Evolutionary conservation across 2,888 invertebrate species (phyloP).

Genomic region (Phaonia tiefii): DNA sequence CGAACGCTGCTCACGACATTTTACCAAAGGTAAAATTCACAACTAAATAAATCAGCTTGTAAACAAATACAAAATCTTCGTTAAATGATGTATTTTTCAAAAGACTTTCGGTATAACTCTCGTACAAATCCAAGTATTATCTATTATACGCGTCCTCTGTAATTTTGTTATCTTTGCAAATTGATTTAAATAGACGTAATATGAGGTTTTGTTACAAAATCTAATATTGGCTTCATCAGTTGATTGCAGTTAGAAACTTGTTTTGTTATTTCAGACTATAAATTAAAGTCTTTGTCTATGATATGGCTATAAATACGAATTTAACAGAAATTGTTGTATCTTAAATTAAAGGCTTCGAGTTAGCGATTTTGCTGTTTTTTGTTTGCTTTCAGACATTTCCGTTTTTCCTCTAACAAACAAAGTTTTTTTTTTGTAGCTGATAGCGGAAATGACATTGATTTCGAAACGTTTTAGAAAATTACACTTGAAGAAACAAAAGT

Average conservation of each 20-base stretch:
- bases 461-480: not conserved
- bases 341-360: slow-evolving; percentile 14
- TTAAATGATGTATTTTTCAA: not conserved
- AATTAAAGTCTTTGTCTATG: slow-evolving; percentile 41
- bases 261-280: slow-evolving; percentile 7
- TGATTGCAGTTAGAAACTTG: slow-evolving; percentile 27
- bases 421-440: not conserved
- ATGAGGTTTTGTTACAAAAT: not conserved
- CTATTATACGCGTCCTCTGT: not conserved
- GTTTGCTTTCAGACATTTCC: slow-evolving; percentile 17
- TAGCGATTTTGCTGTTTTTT: not conserved
- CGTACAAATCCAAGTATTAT: not conserved
- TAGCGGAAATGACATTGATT: slow-evolving; percentile 9
- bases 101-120: not conserved
- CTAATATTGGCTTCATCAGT: no score
- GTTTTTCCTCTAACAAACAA: slow-evolving; percentile 3
- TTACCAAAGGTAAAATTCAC: no score
- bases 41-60: no score
- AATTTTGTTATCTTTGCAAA: slow-evolving; percentile 13
- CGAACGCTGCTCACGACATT: no score
- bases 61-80: not conserved
- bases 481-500: not conserved
- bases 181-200: slow-evolving; percentile 2
- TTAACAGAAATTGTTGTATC: not conserved
- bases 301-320: not conserved